These are phyloP conservation scores for Hypselothyrea guttata DNA, from an alignment of 2,888 invertebrate genomes.

Conservation along the genomic window DNA sequence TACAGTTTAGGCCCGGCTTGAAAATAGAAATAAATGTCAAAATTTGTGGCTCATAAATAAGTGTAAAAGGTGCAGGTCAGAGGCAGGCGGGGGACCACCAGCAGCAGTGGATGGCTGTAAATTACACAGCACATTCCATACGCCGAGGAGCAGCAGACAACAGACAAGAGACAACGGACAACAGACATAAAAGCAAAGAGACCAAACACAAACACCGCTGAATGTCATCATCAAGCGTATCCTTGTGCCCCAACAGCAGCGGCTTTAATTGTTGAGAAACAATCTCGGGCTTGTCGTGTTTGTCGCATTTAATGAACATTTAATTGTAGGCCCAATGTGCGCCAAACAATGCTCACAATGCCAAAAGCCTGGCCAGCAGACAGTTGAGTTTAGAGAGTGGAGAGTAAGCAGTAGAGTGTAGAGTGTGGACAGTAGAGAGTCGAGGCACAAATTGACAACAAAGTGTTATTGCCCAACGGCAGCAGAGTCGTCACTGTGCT, in stretches of 20 bases:
- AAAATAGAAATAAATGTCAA: constrained; percentile 65
- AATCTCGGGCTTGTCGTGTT: constrained; percentile 57
- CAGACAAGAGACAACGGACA: too few relatives aligned
- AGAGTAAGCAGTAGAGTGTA: background rate
- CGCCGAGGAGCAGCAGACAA: constrained; percentile 3
- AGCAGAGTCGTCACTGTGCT: constrained; percentile 24
- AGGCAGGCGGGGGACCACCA: constrained; percentile 42
- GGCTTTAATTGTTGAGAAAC: constrained; percentile 62
- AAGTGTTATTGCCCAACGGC: constrained; percentile 60
- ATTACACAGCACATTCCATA: constrained; percentile 69
- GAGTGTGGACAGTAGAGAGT: background rate
- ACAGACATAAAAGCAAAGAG: too few relatives aligned
- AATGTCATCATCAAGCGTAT: constrained; percentile 65
- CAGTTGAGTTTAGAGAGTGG: background rate
- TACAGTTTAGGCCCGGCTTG: constrained; percentile 40
- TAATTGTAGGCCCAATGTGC: constrained; percentile 71
- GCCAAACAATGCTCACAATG: constrained; percentile 57
- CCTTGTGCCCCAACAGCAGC: constrained; percentile 28
- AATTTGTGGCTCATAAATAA: constrained; percentile 67
- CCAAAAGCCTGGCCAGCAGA: constrained; percentile 10
- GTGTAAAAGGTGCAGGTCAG: background rate
- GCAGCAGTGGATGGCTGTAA: constrained; percentile 40
- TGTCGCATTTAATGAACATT: constrained; percentile 75
- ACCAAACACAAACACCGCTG: constrained; percentile 33
- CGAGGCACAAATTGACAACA: constrained; percentile 58